A percentile compares a stretch with the other conserved stretches of the same genome.
Conservation (phyloP, 2,113 vertebrate genomes). For the Eulemur macaco region DNA sequence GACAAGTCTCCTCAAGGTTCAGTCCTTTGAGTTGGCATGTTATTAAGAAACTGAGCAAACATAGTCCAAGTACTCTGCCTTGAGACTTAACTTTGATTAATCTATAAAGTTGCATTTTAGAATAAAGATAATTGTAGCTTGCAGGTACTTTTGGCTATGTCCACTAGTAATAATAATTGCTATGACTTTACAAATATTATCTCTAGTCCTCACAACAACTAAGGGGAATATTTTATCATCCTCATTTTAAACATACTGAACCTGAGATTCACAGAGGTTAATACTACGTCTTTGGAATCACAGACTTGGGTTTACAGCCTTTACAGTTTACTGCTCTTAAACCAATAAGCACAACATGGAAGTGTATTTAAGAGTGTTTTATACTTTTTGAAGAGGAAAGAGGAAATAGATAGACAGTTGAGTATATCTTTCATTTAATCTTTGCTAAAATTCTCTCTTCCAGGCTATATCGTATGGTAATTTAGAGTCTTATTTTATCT, state of each 20-base stretch:
- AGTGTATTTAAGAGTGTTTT: neutral
- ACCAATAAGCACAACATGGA: neutral
- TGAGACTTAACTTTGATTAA: neutral
- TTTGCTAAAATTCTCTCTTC: constrained; percentile 2
- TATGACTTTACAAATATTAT: neutral
- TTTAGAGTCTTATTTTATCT: neutral
- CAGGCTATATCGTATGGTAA: neutral
- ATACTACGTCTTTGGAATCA: neutral
- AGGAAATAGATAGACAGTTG: neutral
- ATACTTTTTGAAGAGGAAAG: neutral
- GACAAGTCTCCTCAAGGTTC: neutral
- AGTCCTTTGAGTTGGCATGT: neutral
- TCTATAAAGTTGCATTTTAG: neutral
- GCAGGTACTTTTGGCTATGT: neutral
- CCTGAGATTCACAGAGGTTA: neutral
- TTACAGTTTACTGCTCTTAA: neutral
- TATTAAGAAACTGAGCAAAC: neutral
- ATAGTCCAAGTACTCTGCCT: neutral
- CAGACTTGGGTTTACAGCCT: neutral
- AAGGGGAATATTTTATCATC: neutral
- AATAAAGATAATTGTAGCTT: neutral
- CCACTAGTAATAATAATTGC: neutral
- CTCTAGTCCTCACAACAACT: neutral
- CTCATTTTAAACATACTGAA: neutral
- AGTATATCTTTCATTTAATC: neutral